Base-by-base conservation (phyloP, 2,888 invertebrate species). In the Nasonovia ribisnigri region DNA sequence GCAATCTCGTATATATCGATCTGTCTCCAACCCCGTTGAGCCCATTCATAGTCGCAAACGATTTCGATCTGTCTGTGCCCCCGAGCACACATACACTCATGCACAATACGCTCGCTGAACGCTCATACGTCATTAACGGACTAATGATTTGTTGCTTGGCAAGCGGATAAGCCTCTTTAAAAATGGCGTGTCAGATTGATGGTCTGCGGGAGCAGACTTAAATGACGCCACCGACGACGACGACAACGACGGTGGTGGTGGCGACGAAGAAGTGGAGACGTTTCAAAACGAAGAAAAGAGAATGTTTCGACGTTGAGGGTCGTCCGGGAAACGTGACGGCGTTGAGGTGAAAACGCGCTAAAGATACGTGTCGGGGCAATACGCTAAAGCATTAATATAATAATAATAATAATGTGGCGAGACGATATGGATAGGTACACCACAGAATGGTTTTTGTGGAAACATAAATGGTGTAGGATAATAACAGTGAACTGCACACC, bases 111-210 rank as follows among this genome's bases (percentile, higher is more conserved):
- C 20, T 77, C 36, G 8, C 36, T 77, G 20, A 0, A 36, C 20
- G 77, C 36, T 36, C 77, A 42, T n/a, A 60, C 86, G 43, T 77
- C 92, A 92, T 92, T 89, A 84, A 89, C 42, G 77, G 43, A 46
- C 88, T 89, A 89, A 89, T 51, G 88, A 89, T 88, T 84, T 54
- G 92, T 92, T 88, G n/a, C 54, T n/a, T n/a, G 46, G 43, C n/a
- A 29, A 54, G 5, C 5, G 46, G 54, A 43, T 54, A 51, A 89
- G 42, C 60, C 24, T 54, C 54, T 88, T 92, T 92, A 51, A 57
- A 92, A 92, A 89, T 54, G 46, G n/a, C 1, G 24, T 46, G 57
- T 92, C 51, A 92, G 77, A 92, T 92, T 92, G 84, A 92, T 89
- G 54, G 57, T 89, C 51, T 29, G 3, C 43, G 10, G 20, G 20